A percentile compares a stretch with the other conserved stretches of the same genome.
These are phyloP conservation scores for Ptychodera flava DNA, from an alignment of 35 echinoderm and acorn worm species.

Conservation along the genomic window DNA sequence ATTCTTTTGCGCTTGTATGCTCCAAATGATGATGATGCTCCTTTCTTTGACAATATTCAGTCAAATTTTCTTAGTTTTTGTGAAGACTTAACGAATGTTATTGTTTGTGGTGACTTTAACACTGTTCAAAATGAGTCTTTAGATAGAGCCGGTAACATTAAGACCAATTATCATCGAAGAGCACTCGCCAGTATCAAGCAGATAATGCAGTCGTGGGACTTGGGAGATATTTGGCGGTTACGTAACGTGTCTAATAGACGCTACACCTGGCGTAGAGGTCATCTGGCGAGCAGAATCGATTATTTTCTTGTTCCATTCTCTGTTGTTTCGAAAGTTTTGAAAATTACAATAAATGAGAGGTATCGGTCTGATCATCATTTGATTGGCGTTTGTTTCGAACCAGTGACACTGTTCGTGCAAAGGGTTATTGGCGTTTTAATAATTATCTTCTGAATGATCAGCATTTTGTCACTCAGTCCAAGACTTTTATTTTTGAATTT, in stretches of 20 bases:
- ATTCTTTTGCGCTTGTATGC: background rate
- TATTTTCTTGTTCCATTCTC: background rate
- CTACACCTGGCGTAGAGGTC: background rate
- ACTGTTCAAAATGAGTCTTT: background rate
- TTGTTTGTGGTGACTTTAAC: background rate
- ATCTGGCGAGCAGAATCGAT: background rate
- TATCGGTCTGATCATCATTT: background rate
- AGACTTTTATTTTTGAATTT: background rate
- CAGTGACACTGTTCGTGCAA: background rate
- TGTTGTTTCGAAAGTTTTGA: background rate
- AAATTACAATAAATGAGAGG: background rate
- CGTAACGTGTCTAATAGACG: background rate
- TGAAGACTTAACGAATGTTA: background rate
- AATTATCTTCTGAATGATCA: background rate
- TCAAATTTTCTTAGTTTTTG: background rate
- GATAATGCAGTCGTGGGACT: background rate
- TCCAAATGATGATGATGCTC: background rate
- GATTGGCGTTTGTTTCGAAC: too few species aligned
- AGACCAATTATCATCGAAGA: background rate
- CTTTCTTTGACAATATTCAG: background rate
- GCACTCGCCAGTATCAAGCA: too few species aligned
- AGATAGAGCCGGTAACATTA: background rate
- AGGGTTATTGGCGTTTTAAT: background rate
- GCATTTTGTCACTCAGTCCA: background rate
- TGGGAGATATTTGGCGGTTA: background rate